Evolutionary conservation across 2,797 vertebrate genomes (phyloP).

Genomic region (Cottoperca gobio): DNA sequence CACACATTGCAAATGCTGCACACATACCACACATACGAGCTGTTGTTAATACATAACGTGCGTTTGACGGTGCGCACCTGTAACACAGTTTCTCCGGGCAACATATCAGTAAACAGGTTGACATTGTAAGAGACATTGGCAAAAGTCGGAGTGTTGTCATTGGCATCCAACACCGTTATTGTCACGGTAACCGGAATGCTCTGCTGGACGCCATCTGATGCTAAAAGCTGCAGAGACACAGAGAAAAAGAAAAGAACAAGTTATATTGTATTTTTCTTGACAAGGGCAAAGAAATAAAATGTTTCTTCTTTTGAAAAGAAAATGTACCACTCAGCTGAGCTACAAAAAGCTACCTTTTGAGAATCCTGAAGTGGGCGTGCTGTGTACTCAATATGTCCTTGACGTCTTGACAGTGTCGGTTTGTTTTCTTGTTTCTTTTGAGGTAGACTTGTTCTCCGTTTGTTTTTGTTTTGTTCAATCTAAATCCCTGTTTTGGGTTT

Average conservation of each 20-base stretch:
- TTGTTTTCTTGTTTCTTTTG: constrained; percentile 43
- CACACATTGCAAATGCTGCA: neutral
- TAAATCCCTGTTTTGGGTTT: constrained; percentile 19
- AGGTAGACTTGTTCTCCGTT: constrained; percentile 13
- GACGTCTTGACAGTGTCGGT: constrained; percentile 34
- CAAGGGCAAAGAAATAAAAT: constrained; percentile 8
- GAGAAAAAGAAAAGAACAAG: constrained; percentile 1
- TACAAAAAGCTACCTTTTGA: constrained; percentile 22
- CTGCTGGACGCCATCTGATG: constrained; percentile 96
- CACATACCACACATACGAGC: neutral
- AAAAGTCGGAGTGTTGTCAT: constrained; percentile 96
- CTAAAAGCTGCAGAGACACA: constrained; percentile 85
- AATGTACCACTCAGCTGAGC: constrained; percentile 3
- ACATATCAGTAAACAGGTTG: constrained; percentile 93
- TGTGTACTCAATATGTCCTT: constrained; percentile 15
- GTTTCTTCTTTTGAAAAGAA: neutral
- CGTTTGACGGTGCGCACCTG: constrained; percentile 82
- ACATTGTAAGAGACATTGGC: constrained; percentile 92
- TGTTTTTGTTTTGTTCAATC: constrained; percentile 9
- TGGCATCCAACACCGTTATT: constrained; percentile 93
- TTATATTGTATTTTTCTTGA: neutral
- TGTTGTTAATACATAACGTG: neutral
- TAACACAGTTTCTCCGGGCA: constrained; percentile 88
- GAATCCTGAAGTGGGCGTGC: constrained; percentile 18
- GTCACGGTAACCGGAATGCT: constrained; percentile 89